Evolutionary conservation across 2,888 invertebrate genomes (phyloP).

Genomic region (Heliconius erato): DNA sequence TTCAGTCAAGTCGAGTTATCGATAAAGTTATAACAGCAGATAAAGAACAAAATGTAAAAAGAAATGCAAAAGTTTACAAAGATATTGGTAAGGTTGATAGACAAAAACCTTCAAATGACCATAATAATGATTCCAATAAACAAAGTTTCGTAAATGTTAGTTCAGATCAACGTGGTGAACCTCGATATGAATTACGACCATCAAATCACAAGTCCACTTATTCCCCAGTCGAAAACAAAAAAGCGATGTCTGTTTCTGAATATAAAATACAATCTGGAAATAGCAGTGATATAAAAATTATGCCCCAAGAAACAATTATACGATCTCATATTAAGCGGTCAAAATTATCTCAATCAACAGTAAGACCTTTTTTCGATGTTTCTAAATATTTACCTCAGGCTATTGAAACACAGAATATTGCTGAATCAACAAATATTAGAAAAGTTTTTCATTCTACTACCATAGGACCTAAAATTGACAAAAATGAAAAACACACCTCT

Average conservation of each 20-base stretch:
- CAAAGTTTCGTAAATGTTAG: slow-evolving; percentile 70
- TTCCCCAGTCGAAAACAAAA: slow-evolving; percentile 71
- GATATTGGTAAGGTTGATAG: slow-evolving; percentile 76
- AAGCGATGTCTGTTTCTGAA: slow-evolving; percentile 68
- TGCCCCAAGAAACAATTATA: slow-evolving; percentile 38
- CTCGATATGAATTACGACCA: slow-evolving; percentile 74
- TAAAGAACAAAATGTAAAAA: slow-evolving; percentile 66
- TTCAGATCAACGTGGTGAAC: slow-evolving; percentile 74
- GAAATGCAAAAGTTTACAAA: slow-evolving; percentile 67
- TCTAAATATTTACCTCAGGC: slow-evolving; percentile 61
- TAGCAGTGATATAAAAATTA: slow-evolving; percentile 50
- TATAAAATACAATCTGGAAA: slow-evolving; percentile 60
- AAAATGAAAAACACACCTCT: slow-evolving; percentile 36
- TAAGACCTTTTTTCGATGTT: slow-evolving; percentile 61
- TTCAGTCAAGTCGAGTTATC: slow-evolving; percentile 74
- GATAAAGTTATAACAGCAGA: slow-evolving; percentile 68
- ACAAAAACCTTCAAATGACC: slow-evolving; percentile 55
- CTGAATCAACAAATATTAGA: slow-evolving; percentile 64
- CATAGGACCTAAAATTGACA: slow-evolving; percentile 38
- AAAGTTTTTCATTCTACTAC: slow-evolving; percentile 59
- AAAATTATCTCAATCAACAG: slow-evolving; percentile 50
- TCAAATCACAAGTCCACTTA: slow-evolving; percentile 73
- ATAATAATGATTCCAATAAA: slow-evolving; percentile 56
- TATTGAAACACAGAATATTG: slow-evolving; percentile 60
- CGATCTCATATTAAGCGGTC: slow-evolving; percentile 41